Base-by-base conservation (phyloP, 2,113 vertebrate species). In the Calyptommatus sinebrachiatus region DNA sequence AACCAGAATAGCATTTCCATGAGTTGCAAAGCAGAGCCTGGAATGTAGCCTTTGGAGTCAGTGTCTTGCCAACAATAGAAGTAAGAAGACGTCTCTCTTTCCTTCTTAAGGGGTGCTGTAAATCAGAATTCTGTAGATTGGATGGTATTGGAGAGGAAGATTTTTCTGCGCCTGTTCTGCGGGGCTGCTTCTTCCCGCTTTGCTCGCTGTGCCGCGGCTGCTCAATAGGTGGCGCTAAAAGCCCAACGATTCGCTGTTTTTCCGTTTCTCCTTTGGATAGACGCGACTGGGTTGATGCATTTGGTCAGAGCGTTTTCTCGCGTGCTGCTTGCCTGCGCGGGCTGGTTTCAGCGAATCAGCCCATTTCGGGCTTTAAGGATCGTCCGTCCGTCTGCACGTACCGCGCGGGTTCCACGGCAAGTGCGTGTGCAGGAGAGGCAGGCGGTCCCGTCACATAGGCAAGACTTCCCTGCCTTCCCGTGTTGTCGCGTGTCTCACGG, bases 211-310 rank as follows among this genome's bases (percentile, higher is more conserved):
- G 77, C 18, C 10, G 35, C 9, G 45, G 35, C 69, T 71, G 31
- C 71, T 82, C 94, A 53, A 88, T 72, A 93, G 94, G 90, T 90
- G 94, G 93, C 92, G 92, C 85, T 83, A 84, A 74, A 90, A 93
- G 85, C 84, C 66, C 35, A 53, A 71, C 48, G 2, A 81, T 1
- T 5, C 71, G 16, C 8, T 22, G 20, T n/a, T 12, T 10, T 18
- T 45, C 22, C 5, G 31, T 8, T 21, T 1, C 26, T 12, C 29
- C 8, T 20, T n/a, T 46, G 46, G 45, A 20, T 57, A 22, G 5
- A 26, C 29, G n/a, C 1, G 0, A 62, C 46, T 68, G 26, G 11
- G 24, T 2, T 4, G 66, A 35, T 18, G n/a, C 28, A 53, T 78
- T 60, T 31, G 21, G 2, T 8, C 12, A 14, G 10, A 70, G 77